Evolutionary conservation across 2,797 vertebrate species (phyloP), one percentile per base, ranked within the genome.

Genomic region (Stomatorhinus walkeri): DNA sequence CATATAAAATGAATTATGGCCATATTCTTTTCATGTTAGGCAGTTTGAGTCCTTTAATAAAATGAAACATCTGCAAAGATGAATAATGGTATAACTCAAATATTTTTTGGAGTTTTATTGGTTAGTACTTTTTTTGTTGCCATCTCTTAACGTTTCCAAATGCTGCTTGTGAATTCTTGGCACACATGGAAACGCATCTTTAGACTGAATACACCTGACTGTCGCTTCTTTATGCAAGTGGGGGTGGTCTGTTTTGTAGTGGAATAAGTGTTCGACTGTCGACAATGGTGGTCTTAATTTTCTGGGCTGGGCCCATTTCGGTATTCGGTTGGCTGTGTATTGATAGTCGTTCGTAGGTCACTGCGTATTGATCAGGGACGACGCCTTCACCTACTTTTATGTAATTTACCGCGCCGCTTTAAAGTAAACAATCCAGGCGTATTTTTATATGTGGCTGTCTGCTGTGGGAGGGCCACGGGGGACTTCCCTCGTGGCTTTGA

Each of bases 361-460:
- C 22, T 2, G 43, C 22, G 4, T n/a, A 19, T 85, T 6, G 46
- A 85, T 24, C 85, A 10, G 51, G 10, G 24, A 8, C 2, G 28
- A 9, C 1, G 5, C 19, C 2, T 1, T 5, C 24, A 5, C 16
- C 52, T 5, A 59, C 88, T 1, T 43, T 6, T 10, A 84, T 24
- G 79, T 72, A 91, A 90, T 90, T 91, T 91, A 92, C 91, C 72
- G 79, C 59, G 89, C 79, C 28, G 79, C 85, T 87, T 90, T 91
- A 90, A 92, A 52, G 40, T 91, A 91, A 92, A 91, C 91, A 92
- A 89, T 89, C 88, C 88, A 88, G 88, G 88, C 89, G 89, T 91
- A 87, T 91, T 51, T 92, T 90, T 89, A 88, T 91, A 89, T 91
- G 81, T n/a, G 87, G 14, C 19, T 16, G 81, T 56, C 32, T 81